Evolutionary conservation across 2,113 vertebrate species (phyloP), one percentile per base, ranked within the genome.

Genomic region (Oriolus oriolus): DNA sequence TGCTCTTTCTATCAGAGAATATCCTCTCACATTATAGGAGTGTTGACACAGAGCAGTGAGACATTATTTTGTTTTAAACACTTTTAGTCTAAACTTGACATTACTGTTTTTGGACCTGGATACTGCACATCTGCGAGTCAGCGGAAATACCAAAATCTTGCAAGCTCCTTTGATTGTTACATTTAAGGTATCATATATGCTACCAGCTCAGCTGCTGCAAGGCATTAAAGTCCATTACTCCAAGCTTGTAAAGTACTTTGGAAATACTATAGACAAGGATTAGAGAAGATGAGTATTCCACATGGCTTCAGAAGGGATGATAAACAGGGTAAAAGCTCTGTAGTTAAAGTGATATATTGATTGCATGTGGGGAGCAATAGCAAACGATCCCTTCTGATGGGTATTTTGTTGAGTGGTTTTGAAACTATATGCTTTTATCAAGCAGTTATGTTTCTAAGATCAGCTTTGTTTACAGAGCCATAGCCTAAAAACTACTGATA

Each of bases 161-260:
- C 98, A 96, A 98, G 98, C 96, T 98, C 98, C 98, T 99, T 99
- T 99, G 99, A 99, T 99, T 99, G 99, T 99, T 99, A 99, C 99
- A 99, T 99, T 99, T 98, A 98, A 99, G 98, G 98, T 99, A 99
- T 99, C 98, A 98, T 99, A 98, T 99, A 98, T 97, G 98, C 99
- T 98, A 99, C 98, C 97, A 98, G 98, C 98, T 98, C 98, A 98
- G 98, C 98, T 99, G 99, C 99, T 99, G 98, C 98, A 98, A 99
- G 97, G 98, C 98, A 99, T 99, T 99, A 99, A 98, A 97, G 98
- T 97, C 98, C 97, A 96, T 98, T 98, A 98, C 98, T 97, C 97
- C 91, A 97, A 96, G 98, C 99, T 99, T 99, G 98, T 99, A 99
- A 99, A 99, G 98, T 98, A 98, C 97, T 98, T 99, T 99, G 98